A percentile compares a stretch with the other conserved stretches of the same genome.
These are phyloP conservation scores for Drosophila arawakana DNA, from an alignment of 1,140 invertebrate species.

Conservation along the genomic window DNA sequence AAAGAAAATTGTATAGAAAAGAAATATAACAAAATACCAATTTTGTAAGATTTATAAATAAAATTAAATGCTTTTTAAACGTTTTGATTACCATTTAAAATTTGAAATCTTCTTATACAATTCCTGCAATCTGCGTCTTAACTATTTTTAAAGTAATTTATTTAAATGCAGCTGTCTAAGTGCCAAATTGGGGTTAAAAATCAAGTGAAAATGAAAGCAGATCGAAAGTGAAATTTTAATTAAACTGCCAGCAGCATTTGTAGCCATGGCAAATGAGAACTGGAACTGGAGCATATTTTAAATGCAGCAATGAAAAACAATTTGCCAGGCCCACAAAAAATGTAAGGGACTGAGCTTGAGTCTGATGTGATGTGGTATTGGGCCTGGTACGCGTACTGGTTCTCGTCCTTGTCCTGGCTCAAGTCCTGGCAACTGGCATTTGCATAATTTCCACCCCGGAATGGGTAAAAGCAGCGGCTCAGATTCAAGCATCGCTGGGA, in stretches of 20 bases:
- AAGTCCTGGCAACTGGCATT: slow-evolving; percentile 45
- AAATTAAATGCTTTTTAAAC: too few species aligned
- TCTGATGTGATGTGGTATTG: background rate
- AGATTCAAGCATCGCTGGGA: slow-evolving; percentile 53
- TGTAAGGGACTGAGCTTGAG: background rate
- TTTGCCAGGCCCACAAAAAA: slow-evolving; percentile 33
- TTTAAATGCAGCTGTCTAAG: slow-evolving; percentile 11
- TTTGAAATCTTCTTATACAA: too few species aligned
- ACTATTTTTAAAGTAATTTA: background rate
- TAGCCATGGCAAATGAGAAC: slow-evolving; percentile 52
- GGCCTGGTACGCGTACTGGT: background rate
- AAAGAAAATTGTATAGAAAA: too few species aligned
- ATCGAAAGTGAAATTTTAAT: slow-evolving; percentile 56
- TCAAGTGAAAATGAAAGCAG: slow-evolving; percentile 6
- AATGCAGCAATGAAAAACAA: slow-evolving; percentile 68
- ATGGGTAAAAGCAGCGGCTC: slow-evolving; percentile 37
- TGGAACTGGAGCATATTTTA: slow-evolving; percentile 56
- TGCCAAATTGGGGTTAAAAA: slow-evolving; percentile 13
- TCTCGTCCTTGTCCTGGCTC: slow-evolving; percentile 8
- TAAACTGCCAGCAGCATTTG: slow-evolving; percentile 54
- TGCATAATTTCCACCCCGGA: slow-evolving; percentile 64
- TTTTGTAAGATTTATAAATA: too few species aligned
- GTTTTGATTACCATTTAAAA: too few species aligned
- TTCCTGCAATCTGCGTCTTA: too few species aligned
- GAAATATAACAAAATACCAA: too few species aligned